Percentiles rank a stretch among this genome's conserved stretches.
These are phyloP conservation scores for Halyomorpha halys DNA, from an alignment of 1,140 invertebrate genomes.

Conservation along the genomic window DNA sequence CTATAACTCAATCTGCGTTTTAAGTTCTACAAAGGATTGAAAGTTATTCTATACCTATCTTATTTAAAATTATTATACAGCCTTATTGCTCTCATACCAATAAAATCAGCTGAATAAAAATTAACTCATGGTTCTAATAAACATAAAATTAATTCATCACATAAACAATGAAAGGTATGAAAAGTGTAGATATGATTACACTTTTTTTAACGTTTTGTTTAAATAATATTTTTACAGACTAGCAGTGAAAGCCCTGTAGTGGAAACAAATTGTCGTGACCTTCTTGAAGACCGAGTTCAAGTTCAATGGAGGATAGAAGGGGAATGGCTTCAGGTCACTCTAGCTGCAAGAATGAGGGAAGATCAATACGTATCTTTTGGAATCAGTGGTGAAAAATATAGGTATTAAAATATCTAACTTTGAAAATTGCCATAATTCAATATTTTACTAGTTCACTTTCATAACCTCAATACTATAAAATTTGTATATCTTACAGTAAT, in stretches of 20 bases:
- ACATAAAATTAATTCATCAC: too few species aligned
- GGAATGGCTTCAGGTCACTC: constrained; percentile 60
- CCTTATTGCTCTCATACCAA: too few species aligned
- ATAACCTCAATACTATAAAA: not conserved
- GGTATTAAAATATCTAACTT: constrained; percentile 31
- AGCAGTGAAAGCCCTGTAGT: constrained; percentile 48
- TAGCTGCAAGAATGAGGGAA: constrained; percentile 63
- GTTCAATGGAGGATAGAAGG: constrained; percentile 67
- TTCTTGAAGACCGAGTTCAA: constrained; percentile 64
- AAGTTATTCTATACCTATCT: too few species aligned
- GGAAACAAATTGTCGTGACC: constrained; percentile 63
- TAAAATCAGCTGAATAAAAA: too few species aligned
- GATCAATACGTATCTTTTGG: constrained; percentile 85
- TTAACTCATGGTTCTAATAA: too few species aligned
- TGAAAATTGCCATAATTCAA: not conserved
- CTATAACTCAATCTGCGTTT: too few species aligned
- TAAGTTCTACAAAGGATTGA: too few species aligned
- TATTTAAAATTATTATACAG: too few species aligned
- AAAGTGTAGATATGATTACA: too few species aligned
- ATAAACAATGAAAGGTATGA: too few species aligned
- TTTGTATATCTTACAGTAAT: too few species aligned
- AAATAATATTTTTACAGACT: constrained; percentile 42
- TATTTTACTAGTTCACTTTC: not conserved
- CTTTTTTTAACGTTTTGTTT: too few species aligned
- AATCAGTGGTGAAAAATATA: constrained; percentile 60